Base-by-base conservation (phyloP, 2,113 vertebrate genomes). In the Nothocercus julius region DNA sequence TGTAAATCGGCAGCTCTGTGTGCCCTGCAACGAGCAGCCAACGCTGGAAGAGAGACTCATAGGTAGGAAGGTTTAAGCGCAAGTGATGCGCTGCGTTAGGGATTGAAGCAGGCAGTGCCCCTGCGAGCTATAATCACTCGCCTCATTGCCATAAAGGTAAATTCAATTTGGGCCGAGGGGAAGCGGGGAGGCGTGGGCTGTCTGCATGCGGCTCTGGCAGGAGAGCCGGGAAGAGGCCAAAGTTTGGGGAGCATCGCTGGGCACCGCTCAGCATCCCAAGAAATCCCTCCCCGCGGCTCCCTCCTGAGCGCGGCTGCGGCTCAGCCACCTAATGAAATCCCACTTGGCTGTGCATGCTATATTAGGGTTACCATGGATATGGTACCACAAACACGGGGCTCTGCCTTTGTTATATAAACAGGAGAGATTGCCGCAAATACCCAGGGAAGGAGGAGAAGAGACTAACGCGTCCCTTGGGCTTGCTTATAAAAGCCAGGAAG, bases 321-420 rank as follows among this genome's bases (percentile, higher is more conserved):
- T 66, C 75, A 96, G 67, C 44, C 95, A 94, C 95, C 95, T 97
- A 96, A 97, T 97, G 96, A 92, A 73, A 93, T 92, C 62, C 53
- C 86, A 51, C 83, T 94, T 2, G 83, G 89, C 94, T 95, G 92
- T 94, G 95, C 93, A 74, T 95, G 96, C 96, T 97, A 97, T 96
- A 97, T 97, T 96, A 95, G 95, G 95, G 96, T 97, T 97, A 94
- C 96, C 95, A 97, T 97, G 96, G 96, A 93, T 97, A 97, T 97
- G 88, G 93, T 95, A 81, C 85, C 88, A 94, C 96, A 95, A 94
- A 96, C 95, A 96, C 74, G 81, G 96, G 96, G 95, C 96, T 96
- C 83, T 93, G 95, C 77, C 95, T 97, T 95, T 96, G 95, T 97
- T 97, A 97, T 82, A 97, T 96, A 97, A 97, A 96, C 95, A 96